Conservation (phyloP, 35 echinoderm and acorn worm genomes). For the Amphiura filiformis region DNA sequence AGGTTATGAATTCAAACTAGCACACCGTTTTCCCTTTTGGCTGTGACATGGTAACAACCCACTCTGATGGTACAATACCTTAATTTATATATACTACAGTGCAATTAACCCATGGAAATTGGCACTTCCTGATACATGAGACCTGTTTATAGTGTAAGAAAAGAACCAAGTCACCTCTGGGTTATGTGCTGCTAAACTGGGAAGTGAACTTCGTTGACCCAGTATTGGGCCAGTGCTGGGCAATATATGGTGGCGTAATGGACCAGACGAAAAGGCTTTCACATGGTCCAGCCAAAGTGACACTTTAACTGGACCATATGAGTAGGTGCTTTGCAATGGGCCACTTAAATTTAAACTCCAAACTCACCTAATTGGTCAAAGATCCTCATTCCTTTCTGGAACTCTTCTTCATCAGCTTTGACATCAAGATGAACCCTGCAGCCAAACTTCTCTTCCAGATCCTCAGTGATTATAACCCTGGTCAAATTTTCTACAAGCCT, state of each 20-base stretch:
- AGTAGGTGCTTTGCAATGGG: too few relatives aligned
- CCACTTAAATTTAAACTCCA: background rate
- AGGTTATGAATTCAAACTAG: too few relatives aligned
- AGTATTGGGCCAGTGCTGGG: background rate
- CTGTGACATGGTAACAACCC: too few relatives aligned
- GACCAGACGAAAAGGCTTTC: too few relatives aligned
- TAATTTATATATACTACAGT: too few relatives aligned
- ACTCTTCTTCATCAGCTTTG: background rate
- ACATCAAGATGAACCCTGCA: background rate
- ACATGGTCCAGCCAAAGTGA: too few relatives aligned
- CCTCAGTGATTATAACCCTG: background rate
- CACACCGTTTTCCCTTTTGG: too few relatives aligned
- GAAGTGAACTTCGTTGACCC: background rate
- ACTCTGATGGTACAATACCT: too few relatives aligned
- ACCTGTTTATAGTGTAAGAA: background rate
- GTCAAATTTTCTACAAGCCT: background rate
- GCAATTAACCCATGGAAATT: too few relatives aligned
- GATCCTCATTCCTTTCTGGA: background rate
- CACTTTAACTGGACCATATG: too few relatives aligned
- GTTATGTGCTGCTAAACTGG: background rate
- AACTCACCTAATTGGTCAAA: background rate
- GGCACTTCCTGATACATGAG: background rate
- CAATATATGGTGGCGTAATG: too few relatives aligned
- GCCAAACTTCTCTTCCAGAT: background rate
- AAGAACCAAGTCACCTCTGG: too few relatives aligned